These are phyloP conservation scores for Cyprinodon diabolis DNA, from an alignment of 2,797 vertebrate species.

Conservation along the genomic window DNA sequence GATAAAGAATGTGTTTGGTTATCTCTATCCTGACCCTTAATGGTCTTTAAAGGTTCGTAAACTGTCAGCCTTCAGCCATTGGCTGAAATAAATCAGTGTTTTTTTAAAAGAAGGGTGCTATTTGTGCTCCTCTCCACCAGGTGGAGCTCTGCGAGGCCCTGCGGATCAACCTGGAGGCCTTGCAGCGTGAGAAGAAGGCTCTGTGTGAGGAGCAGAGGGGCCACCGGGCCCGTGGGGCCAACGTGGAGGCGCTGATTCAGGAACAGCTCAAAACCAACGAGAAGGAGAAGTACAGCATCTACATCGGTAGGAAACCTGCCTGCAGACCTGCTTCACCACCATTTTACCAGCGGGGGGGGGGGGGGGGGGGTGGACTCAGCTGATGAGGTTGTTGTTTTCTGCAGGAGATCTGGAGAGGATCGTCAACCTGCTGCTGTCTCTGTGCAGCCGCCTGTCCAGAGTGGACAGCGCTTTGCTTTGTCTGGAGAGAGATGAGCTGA, in stretches of 20 bases:
- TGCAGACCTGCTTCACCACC: neutral
- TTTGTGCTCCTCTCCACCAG: constrained; percentile 67
- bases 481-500: constrained; percentile 67
- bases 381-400: constrained; percentile 14
- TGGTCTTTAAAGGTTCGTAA: too few relatives aligned
- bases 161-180: constrained; percentile 78
- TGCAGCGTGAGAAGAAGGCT: constrained; percentile 85
- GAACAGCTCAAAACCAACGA: constrained; percentile 89
- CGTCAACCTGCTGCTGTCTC: constrained; percentile 94
- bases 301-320: constrained; percentile 77
- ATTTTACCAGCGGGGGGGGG: too few relatives aligned
- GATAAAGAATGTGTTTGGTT: too few relatives aligned
- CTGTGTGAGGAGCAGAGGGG: constrained; percentile 83
- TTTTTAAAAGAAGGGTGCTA: neutral
- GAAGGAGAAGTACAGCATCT: constrained; percentile 94
- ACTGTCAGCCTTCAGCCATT: too few relatives aligned
- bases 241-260: constrained; percentile 85
- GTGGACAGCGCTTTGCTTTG: constrained; percentile 86
- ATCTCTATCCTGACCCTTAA: too few relatives aligned
- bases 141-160: constrained; percentile 88
- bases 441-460: constrained; percentile 89
- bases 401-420: constrained; percentile 92
- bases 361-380: too few relatives aligned
- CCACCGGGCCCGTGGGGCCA: constrained; percentile 82
- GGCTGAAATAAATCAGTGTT: too few relatives aligned